These are phyloP conservation scores for Chrysolina americana DNA, from an alignment of 2,888 invertebrate genomes.

Conservation along the genomic window DNA sequence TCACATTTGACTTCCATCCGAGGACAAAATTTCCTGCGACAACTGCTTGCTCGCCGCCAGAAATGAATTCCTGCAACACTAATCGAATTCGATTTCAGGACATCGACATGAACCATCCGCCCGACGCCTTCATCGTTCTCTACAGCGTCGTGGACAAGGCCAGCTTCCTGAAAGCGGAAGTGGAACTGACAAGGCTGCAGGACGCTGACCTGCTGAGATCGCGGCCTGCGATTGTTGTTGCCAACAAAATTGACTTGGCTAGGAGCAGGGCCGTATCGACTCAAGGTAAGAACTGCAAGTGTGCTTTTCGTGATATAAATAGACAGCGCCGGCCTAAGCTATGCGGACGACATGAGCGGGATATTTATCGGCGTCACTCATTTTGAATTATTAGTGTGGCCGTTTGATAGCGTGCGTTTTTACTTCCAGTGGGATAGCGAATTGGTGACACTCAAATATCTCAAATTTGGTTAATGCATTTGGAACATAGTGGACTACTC, in stretches of 20 bases:
- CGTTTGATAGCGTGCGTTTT: too few relatives aligned
- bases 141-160: conserved; percentile 94
- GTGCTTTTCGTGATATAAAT: neutral
- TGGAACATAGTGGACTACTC: too few relatives aligned
- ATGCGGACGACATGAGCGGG: too few relatives aligned
- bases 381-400: too few relatives aligned
- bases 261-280: conserved; percentile 89
- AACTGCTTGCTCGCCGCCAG: neutral
- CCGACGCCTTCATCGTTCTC: conserved; percentile 90
- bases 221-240: conserved; percentile 88
- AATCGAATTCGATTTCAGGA: conserved; percentile 71
- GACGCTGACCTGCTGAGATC: conserved; percentile 84
- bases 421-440: too few relatives aligned
- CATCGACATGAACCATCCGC: conserved; percentile 79
- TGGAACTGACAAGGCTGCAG: conserved; percentile 82
- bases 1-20: too few relatives aligned
- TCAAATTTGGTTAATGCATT: too few relatives aligned
- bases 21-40: too few relatives aligned
- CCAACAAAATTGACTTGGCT: conserved; percentile 94
- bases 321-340: too few relatives aligned
- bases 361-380: too few relatives aligned
- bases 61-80: neutral
- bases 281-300: conserved; percentile 81
- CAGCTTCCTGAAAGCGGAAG: conserved; percentile 87
- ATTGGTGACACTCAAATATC: too few relatives aligned